Evolutionary conservation across 2,797 vertebrate genomes (phyloP), one percentile per base, ranked within the genome.

Genomic region (Ammospiza maritima): DNA sequence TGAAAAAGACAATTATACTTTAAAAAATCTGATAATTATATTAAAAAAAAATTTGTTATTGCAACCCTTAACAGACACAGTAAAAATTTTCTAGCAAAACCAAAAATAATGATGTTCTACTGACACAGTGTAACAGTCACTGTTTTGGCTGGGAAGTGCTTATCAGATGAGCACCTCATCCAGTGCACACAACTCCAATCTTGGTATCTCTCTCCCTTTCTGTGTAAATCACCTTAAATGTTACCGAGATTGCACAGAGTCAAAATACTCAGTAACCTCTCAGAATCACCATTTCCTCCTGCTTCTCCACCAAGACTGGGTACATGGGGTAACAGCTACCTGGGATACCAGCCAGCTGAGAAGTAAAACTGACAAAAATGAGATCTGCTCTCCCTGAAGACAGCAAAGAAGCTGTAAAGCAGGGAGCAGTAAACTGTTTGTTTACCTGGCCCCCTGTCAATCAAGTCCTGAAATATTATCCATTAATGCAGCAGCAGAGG

Each of bases 221-320:
- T 10, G 14, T 2, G 0, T 27, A 48, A 58, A 62, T 13, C 18
- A 1, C 16, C 20, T 47, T 32, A 54, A 54, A 58, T 2, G 3
- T 45, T 9, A 80, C 20, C 20, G 34, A 60, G 29, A 19, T 58
- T 60, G 20, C 36, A 57, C 11, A 73, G 32, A 86, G 25, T 14
- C 40, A 56, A 56, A 16, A 73, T 5, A 36, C 6, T 47, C 32
- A 38, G 16, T 13, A 83, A 67, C 2, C 7, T 73, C 70, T 65
- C 15, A 67, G 32, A 38, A 71, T 11, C 1, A 2, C 2, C 2
- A 5, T 34, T 67, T 71, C 53, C 65, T 80, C 23, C 48, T 22
- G 6, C 22, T 81, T 67, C 50, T 72, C 61, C 48, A 77, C 11
- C 14, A 60, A 72, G 19, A 25, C 16, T 56, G 26, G 5, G 26